phyloP scores from a whole-genome alignment of 2,888 invertebrate species.

The Bombyx huttoni region DNA sequence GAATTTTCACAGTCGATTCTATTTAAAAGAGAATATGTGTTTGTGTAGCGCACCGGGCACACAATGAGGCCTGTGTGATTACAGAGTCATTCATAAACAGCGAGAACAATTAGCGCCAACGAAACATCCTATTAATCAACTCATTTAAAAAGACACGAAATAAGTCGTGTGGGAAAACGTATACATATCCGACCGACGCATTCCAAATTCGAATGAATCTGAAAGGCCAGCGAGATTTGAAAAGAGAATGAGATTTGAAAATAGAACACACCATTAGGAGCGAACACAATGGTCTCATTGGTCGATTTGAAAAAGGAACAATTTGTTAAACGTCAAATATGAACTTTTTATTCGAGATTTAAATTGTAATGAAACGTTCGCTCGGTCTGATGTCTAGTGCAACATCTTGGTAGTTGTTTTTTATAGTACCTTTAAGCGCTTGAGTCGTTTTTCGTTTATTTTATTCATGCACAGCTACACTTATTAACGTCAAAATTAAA shows the following conservation, averaged over 20 bases:
- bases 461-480: constrained; percentile 43
- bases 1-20: too few species aligned
- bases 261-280: constrained; percentile 71
- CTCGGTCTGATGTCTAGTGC: constrained; percentile 60
- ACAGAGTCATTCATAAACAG: constrained; percentile 12
- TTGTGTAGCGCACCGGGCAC: not conserved
- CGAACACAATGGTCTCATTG: constrained; percentile 71
- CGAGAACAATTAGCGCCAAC: constrained; percentile 41
- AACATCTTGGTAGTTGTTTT: constrained; percentile 54
- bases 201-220: constrained; percentile 71
- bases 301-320: constrained; percentile 73
- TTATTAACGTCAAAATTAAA: constrained; percentile 60
- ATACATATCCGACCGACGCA: constrained; percentile 56
- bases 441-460: constrained; percentile 61
- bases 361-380: constrained; percentile 59
- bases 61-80: not conserved
- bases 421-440: constrained; percentile 30
- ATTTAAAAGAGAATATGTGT: too few species aligned
- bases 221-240: constrained; percentile 66
- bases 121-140: constrained; percentile 65
- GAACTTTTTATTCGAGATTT: constrained; percentile 57
- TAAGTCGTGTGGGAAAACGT: constrained; percentile 67
- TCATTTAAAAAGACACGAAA: constrained; percentile 58
- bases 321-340: constrained; percentile 74
- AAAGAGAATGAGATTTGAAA: constrained; percentile 72